A percentile compares a stretch with the other conserved stretches of the same genome.
Evolutionary conservation across 2,113 vertebrate genomes (phyloP).

Genomic region (Callorhinus ursinus): DNA sequence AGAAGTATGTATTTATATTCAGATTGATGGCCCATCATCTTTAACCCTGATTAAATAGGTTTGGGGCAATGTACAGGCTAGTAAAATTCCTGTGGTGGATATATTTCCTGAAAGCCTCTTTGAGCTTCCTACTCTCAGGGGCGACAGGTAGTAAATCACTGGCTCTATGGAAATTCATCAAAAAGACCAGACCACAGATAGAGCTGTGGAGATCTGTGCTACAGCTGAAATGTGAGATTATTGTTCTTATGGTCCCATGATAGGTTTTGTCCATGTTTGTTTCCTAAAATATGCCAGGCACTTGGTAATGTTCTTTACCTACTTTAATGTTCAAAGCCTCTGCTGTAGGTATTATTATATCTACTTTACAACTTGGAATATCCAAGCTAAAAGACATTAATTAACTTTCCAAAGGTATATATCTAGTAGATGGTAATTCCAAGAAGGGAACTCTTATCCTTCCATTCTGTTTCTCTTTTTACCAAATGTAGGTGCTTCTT

Average conservation of each 20-base stretch:
- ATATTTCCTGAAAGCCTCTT: slow-evolving; percentile 69
- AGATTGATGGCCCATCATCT: slow-evolving; percentile 73
- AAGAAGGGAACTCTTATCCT: background rate
- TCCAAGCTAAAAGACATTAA: background rate
- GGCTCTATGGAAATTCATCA: slow-evolving; percentile 14
- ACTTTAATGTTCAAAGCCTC: background rate
- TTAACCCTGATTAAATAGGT: slow-evolving; percentile 70
- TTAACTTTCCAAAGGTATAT: background rate
- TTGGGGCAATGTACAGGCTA: slow-evolving; percentile 47
- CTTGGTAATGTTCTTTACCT: background rate
- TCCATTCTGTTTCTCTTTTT: background rate
- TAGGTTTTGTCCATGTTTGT: background rate
- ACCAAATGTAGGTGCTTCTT: background rate
- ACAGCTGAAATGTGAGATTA: background rate
- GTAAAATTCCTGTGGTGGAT: slow-evolving; percentile 57
- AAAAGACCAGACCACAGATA: background rate
- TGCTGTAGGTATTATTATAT: background rate
- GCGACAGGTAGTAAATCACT: slow-evolving; percentile 48
- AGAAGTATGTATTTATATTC: slow-evolving; percentile 74
- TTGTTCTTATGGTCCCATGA: background rate
- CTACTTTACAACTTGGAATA: background rate
- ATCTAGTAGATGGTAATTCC: background rate
- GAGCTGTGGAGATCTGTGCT: background rate
- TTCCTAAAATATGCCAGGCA: background rate
- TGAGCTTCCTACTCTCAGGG: slow-evolving; percentile 40